phyloP scores from a whole-genome alignment of 2,113 vertebrate species.

The Ranitomeya imitator region DNA sequence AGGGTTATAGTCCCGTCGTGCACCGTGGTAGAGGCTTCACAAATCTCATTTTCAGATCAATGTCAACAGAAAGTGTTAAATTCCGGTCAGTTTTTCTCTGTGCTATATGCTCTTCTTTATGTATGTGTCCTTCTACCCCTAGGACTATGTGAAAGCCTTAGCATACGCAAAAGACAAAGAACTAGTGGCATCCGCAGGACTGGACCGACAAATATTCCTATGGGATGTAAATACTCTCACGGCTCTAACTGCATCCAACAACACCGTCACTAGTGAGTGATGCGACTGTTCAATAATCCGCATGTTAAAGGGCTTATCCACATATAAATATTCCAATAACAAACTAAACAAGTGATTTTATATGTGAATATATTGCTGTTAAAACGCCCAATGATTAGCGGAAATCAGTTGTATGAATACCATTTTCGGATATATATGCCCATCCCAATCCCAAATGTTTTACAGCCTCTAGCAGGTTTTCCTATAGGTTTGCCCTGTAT shows the following conservation, averaged over 20 bases:
- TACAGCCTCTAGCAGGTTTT: too few relatives aligned
- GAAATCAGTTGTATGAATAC: too few relatives aligned
- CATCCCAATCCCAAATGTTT: too few relatives aligned
- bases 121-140: slow-evolving; percentile 57
- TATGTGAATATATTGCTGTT: too few relatives aligned
- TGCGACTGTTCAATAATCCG: not conserved
- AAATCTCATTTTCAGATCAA: not conserved
- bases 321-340: too few relatives aligned
- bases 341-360: too few relatives aligned
- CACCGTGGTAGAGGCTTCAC: not conserved
- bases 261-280: slow-evolving; percentile 96
- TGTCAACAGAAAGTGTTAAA: too few relatives aligned
- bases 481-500: too few relatives aligned
- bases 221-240: slow-evolving; percentile 99
- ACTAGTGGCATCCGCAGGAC: slow-evolving; percentile 92
- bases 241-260: slow-evolving; percentile 97
- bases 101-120: not conserved
- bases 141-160: slow-evolving; percentile 98
- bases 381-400: too few relatives aligned
- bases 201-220: slow-evolving; percentile 98
- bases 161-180: slow-evolving; percentile 99
- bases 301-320: not conserved
- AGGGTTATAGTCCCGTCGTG: not conserved
- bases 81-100: too few relatives aligned
- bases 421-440: too few relatives aligned